Conservation (phyloP, 2,797 vertebrate species). For the Pangasius krempfi region DNA sequence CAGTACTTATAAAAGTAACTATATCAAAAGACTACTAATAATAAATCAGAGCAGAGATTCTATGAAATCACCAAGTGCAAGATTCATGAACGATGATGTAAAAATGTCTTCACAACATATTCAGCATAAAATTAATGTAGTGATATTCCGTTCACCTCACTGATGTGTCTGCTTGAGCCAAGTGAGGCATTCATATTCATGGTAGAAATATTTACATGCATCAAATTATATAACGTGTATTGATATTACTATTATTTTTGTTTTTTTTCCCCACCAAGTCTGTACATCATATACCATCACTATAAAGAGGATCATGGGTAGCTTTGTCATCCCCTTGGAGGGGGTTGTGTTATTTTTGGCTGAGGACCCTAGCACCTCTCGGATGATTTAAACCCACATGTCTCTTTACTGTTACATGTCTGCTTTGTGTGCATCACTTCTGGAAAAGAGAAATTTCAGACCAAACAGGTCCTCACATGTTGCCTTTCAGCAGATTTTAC, state of each 20-base stretch:
- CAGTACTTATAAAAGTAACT: neutral
- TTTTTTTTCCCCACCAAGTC: neutral
- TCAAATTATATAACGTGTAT: neutral
- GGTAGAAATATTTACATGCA: neutral
- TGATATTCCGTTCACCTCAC: neutral
- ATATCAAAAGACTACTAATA: neutral
- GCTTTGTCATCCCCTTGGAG: neutral
- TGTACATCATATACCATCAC: neutral
- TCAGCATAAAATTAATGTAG: neutral
- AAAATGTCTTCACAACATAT: neutral
- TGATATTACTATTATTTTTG: neutral
- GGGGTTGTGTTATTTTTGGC: neutral
- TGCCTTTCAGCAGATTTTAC: neutral
- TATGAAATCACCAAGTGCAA: neutral
- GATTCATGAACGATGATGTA: neutral
- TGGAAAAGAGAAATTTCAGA: neutral
- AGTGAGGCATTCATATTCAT: neutral
- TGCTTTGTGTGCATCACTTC: neutral
- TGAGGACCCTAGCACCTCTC: neutral
- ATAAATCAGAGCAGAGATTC: neutral
- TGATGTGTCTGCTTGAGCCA: neutral
- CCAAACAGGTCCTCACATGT: too few species aligned
- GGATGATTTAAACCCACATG: neutral
- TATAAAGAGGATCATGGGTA: neutral
- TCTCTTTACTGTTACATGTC: neutral